A percentile compares a stretch with the other conserved stretches of the same genome.
These are phyloP conservation scores for Lordiphosa stackelbergi DNA, from an alignment of 1,140 invertebrate genomes.

Conservation along the genomic window DNA sequence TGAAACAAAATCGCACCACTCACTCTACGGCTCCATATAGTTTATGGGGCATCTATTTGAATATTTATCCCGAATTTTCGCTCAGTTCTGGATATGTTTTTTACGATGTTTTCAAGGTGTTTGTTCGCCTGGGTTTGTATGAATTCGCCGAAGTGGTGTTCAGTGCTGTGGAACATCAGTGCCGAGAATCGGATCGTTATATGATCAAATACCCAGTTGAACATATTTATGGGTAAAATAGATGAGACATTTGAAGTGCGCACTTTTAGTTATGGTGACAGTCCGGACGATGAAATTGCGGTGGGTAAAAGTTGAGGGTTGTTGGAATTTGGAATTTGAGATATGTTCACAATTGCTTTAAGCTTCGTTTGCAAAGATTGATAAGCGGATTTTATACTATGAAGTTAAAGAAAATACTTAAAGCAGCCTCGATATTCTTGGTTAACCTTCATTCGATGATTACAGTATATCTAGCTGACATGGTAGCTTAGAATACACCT, in stretches of 20 bases:
- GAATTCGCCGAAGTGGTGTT: conserved; percentile 57
- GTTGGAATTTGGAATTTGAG: neutral
- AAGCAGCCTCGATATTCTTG: no score
- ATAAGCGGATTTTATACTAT: no score
- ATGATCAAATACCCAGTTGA: conserved; percentile 41
- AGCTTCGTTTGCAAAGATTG: no score
- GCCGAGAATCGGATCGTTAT: conserved; percentile 39
- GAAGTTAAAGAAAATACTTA: no score
- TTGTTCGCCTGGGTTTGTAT: conserved; percentile 47
- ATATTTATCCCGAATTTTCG: conserved; percentile 5
- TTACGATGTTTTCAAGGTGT: conserved; percentile 35
- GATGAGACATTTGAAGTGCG: conserved; percentile 7
- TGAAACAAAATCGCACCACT: neutral
- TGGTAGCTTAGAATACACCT: no score
- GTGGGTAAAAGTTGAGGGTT: conserved; percentile 10
- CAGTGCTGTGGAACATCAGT: conserved; percentile 18
- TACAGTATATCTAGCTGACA: no score
- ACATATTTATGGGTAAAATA: conserved; percentile 30
- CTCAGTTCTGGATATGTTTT: conserved; percentile 8
- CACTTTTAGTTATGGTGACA: conserved; percentile 9
- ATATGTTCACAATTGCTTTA: no score
- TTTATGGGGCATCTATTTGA: conserved; percentile 28
- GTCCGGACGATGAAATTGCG: neutral
- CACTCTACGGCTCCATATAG: conserved; percentile 14
- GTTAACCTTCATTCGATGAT: no score